phyloP scores from a whole-genome alignment of 2,797 vertebrate species.

The Ambastaia sidthimunki region DNA sequence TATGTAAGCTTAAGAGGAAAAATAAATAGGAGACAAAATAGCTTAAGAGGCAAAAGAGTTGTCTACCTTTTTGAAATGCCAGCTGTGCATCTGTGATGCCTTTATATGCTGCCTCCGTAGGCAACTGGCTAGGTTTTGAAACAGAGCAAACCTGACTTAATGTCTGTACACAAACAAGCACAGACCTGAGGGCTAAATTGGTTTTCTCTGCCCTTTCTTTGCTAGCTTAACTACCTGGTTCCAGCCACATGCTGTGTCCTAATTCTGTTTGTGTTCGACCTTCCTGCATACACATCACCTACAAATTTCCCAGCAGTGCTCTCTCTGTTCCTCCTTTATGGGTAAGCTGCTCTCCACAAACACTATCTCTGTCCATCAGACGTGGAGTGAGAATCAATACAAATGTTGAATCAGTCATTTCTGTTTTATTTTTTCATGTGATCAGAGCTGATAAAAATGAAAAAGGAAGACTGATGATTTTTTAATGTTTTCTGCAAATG shows the following conservation, averaged over 20 bases:
- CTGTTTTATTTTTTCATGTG: not conserved
- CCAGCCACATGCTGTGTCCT: conserved; percentile 94
- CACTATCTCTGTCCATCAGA: not conserved
- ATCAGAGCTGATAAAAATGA: not conserved
- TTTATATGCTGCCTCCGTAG: not conserved
- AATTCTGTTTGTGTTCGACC: conserved; percentile 94
- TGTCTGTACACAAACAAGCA: conserved; percentile 16
- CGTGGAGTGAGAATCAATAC: not conserved
- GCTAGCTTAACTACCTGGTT: conserved; percentile 94
- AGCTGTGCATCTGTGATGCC: not conserved
- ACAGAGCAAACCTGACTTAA: not conserved
- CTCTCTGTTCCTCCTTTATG: conserved; percentile 93
- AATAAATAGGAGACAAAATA: not conserved
- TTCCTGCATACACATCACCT: conserved; percentile 93
- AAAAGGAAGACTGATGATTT: not conserved
- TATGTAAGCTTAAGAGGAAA: not conserved
- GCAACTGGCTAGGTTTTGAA: not conserved
- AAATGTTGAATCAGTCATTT: not conserved
- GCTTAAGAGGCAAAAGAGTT: no score
- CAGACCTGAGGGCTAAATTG: conserved; percentile 8
- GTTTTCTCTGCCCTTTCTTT: conserved; percentile 21
- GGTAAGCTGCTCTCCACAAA: conserved; percentile 72
- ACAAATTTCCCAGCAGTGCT: conserved; percentile 97
- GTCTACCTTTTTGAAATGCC: not conserved
- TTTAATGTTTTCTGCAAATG: not conserved